Conservation (phyloP, 2,888 invertebrate species). For the Limnephilus marmoratus region DNA sequence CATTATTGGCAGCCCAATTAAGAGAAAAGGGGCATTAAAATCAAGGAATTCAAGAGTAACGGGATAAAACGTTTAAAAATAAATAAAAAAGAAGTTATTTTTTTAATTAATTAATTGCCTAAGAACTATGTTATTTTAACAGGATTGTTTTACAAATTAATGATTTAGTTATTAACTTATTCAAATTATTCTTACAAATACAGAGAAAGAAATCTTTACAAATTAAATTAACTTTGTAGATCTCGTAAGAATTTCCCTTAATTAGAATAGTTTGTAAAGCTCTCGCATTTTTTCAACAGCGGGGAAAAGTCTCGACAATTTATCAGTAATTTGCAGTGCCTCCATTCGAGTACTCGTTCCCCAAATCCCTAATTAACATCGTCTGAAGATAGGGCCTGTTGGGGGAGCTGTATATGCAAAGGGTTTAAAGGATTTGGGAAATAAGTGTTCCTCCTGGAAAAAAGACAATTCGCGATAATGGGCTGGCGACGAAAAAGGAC, state of each 20-base stretch:
- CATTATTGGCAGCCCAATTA: too few relatives aligned
- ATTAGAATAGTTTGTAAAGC: slow-evolving; percentile 36
- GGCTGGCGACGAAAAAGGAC: slow-evolving; percentile 55
- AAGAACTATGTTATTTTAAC: too few relatives aligned
- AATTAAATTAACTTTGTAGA: not conserved
- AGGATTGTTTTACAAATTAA: too few relatives aligned
- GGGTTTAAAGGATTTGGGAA: slow-evolving; percentile 35
- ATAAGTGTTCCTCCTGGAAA: slow-evolving; percentile 45
- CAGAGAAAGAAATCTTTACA: too few relatives aligned
- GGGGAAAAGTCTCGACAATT: slow-evolving; percentile 49
- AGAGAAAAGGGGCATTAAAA: too few relatives aligned
- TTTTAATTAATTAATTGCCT: too few relatives aligned
- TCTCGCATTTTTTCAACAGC: slow-evolving; percentile 12
- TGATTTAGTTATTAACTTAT: too few relatives aligned
- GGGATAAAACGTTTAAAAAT: too few relatives aligned
- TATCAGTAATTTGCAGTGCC: slow-evolving; percentile 63
- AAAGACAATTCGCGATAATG: slow-evolving; percentile 62
- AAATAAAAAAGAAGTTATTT: too few relatives aligned
- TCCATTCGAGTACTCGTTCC: slow-evolving; percentile 53
- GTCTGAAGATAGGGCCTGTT: slow-evolving; percentile 53
- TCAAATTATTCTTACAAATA: too few relatives aligned
- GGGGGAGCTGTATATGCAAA: slow-evolving; percentile 4
- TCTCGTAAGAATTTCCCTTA: not conserved
- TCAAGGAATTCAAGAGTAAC: too few relatives aligned
- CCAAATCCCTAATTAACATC: slow-evolving; percentile 60